Percentiles rank a stretch among this genome's conserved stretches.
Conservation (phyloP, 2,113 vertebrate species). For the Tychaedon coryphoeus region DNA sequence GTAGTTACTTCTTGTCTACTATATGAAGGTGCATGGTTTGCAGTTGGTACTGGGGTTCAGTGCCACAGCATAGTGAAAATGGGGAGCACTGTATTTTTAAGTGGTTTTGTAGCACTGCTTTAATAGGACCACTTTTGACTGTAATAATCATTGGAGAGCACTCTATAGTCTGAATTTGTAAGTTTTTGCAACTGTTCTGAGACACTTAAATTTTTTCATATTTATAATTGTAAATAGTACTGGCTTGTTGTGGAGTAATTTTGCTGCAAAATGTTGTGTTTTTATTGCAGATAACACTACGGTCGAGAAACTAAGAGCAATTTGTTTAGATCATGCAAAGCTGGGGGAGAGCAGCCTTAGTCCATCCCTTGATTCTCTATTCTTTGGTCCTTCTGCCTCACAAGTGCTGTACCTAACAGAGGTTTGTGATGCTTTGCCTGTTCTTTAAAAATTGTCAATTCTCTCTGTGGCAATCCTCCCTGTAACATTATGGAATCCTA, state of each 20-base stretch:
- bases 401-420: constrained; percentile 99
- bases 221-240: neutral
- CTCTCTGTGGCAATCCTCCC: neutral
- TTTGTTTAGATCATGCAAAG: constrained; percentile 97
- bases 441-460: neutral
- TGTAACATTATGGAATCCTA: neutral
- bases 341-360: constrained; percentile 98
- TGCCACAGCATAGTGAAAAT: neutral
- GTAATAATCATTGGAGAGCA: neutral
- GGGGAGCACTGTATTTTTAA: neutral
- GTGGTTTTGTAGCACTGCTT: neutral
- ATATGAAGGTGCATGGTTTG: neutral
- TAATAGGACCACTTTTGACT: neutral
- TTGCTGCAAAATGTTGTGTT: neutral
- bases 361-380: constrained; percentile 93
- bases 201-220: neutral
- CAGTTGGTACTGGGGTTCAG: neutral
- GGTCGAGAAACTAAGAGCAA: constrained; percentile 93
- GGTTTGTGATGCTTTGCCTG: constrained; percentile 75
- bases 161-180: neutral
- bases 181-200: neutral
- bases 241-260: neutral
- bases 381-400: constrained; percentile 97
- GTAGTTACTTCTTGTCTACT: neutral
- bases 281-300: constrained; percentile 91